A percentile compares a stretch with the other conserved stretches of the same genome.
Conservation (phyloP, 1,140 invertebrate species). For the Calliopsis andreniformis region DNA sequence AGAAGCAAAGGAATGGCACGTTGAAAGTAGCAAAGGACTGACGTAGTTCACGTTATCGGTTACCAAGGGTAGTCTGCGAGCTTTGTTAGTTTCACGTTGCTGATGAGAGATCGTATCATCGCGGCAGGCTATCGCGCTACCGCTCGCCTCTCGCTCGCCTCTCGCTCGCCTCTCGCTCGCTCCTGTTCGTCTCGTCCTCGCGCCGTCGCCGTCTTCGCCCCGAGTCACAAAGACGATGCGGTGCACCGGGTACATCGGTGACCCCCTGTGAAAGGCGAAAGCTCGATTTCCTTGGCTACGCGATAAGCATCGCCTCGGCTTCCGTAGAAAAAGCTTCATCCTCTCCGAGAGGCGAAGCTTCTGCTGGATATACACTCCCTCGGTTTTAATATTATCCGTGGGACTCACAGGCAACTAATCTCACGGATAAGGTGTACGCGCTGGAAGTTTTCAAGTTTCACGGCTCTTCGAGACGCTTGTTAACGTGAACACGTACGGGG, state of each 20-base stretch:
- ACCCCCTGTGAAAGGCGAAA: slow-evolving; percentile 14
- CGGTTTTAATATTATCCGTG: slow-evolving; percentile 5
- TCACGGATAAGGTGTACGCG: too few species aligned
- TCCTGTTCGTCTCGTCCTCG: slow-evolving; percentile 1
- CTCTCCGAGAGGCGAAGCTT: not conserved
- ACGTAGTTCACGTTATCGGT: slow-evolving; percentile 45
- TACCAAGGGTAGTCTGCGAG: slow-evolving; percentile 39
- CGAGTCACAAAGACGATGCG: slow-evolving; percentile 33
- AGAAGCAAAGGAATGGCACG: slow-evolving; percentile 45
- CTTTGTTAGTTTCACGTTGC: slow-evolving; percentile 60
- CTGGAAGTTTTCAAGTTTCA: not conserved
- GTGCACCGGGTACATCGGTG: not conserved
- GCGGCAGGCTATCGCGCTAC: slow-evolving; percentile 28
- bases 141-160: slow-evolving; percentile 12
- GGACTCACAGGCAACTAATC: not conserved
- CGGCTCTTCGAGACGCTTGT: slow-evolving; percentile 1
- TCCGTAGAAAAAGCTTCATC: not conserved
- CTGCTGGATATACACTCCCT: not conserved
- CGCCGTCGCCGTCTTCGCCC: not conserved
- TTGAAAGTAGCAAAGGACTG: slow-evolving; percentile 50
- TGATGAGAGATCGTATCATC: slow-evolving; percentile 65
- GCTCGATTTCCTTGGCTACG: slow-evolving; percentile 16
- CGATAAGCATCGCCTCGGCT: slow-evolving; percentile 7
- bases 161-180: slow-evolving; percentile 11
- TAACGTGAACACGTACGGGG: too few species aligned